phyloP scores from a whole-genome alignment of 2,113 vertebrate species.

The Scolopax mira region DNA sequence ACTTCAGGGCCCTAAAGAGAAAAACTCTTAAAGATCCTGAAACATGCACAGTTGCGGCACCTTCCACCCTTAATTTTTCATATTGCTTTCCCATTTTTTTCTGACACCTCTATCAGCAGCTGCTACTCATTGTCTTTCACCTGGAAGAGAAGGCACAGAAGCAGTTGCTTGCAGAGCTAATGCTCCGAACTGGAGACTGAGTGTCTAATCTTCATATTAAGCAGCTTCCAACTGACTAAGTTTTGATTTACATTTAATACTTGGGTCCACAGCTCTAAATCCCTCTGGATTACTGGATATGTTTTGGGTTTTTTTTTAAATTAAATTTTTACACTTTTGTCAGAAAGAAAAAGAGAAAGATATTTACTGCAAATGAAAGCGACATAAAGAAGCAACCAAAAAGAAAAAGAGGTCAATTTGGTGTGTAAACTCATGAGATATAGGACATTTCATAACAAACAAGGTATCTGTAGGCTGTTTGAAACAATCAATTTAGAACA shows the following conservation, averaged over 20 bases:
- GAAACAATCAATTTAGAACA: not conserved
- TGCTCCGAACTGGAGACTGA: slow-evolving; percentile 54
- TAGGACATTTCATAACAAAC: not conserved
- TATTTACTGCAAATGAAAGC: slow-evolving; percentile 6
- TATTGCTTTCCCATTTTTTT: slow-evolving; percentile 31
- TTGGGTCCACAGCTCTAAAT: not conserved
- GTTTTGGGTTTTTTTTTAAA: not conserved
- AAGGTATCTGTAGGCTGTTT: not conserved
- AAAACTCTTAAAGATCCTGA: slow-evolving; percentile 4
- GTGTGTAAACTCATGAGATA: not conserved
- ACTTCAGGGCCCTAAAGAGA: not conserved
- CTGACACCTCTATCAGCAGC: slow-evolving; percentile 43
- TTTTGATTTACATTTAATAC: slow-evolving; percentile 61
- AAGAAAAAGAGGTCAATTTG: not conserved
- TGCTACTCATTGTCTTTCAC: slow-evolving; percentile 54
- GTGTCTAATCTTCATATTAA: slow-evolving; percentile 65
- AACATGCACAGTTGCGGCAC: not conserved
- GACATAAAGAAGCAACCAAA: not conserved
- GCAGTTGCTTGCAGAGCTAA: slow-evolving; percentile 39
- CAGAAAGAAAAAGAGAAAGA: not conserved
- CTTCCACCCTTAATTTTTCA: slow-evolving; percentile 7
- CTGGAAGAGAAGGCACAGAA: slow-evolving; percentile 20
- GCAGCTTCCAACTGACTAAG: slow-evolving; percentile 44
- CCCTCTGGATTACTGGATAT: not conserved
- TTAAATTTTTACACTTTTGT: not conserved